Conservation (phyloP, 2,113 vertebrate genomes). For the Scortum barcoo region DNA sequence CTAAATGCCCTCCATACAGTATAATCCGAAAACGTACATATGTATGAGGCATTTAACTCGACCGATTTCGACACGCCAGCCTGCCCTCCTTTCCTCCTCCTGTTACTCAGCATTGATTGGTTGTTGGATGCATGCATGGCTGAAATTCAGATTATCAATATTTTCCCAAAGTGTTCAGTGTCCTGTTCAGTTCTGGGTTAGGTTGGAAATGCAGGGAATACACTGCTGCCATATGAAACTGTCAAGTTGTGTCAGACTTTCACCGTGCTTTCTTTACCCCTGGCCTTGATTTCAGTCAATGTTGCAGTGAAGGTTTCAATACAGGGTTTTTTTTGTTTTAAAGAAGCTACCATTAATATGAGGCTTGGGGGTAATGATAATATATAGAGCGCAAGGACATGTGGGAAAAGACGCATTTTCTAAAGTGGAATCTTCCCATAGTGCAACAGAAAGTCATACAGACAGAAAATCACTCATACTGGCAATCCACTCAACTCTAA, state of each 20-base stretch:
- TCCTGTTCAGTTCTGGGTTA: conserved; percentile 8
- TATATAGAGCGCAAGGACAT: conserved; percentile 33
- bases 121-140: conserved; percentile 1
- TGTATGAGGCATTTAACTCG: conserved; percentile 57
- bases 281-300: conserved; percentile 30
- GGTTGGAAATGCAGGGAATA: conserved; percentile 10
- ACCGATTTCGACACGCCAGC: neutral
- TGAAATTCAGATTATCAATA: conserved; percentile 10
- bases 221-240: neutral
- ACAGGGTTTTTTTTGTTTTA: conserved; percentile 12
- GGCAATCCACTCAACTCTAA: conserved; percentile 75
- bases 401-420: conserved; percentile 47
- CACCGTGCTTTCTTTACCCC: neutral
- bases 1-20: conserved; percentile 36
- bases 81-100: neutral
- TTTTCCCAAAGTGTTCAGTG: conserved; percentile 23
- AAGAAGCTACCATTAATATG: conserved; percentile 5
- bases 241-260: conserved; percentile 8
- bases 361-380: conserved; percentile 13
- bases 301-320: conserved; percentile 25
- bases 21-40: conserved; percentile 54
- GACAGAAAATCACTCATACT: conserved; percentile 71
- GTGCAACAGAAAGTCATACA: conserved; percentile 50
- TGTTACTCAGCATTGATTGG: conserved; percentile 11
- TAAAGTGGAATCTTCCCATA: conserved; percentile 55